A percentile compares a stretch with the other conserved stretches of the same genome.
Conservation (phyloP, 2,888 invertebrate species). For the Heteromyza rotundicornis region DNA sequence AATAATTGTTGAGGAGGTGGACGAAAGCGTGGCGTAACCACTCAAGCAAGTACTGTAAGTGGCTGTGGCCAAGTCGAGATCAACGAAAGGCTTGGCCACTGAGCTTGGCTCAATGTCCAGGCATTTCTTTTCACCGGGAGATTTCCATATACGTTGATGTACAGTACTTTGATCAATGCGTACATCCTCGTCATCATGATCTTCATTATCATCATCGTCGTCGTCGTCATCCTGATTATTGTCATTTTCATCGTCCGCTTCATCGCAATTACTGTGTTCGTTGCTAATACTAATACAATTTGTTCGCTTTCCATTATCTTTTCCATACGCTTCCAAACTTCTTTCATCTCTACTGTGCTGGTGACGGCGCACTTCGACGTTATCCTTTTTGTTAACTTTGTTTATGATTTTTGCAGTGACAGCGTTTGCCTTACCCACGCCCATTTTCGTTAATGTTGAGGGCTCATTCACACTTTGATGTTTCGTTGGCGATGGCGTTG, state of each 20-base stretch:
- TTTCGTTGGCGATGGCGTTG: constrained; percentile 18
- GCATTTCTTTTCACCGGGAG: not conserved
- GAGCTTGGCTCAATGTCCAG: too few species aligned
- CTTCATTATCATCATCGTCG: constrained; percentile 12
- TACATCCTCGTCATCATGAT: constrained; percentile 10
- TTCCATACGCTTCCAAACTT: constrained; percentile 8
- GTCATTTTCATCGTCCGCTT: constrained; percentile 10
- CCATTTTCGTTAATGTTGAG: constrained; percentile 25
- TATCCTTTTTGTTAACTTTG: constrained; percentile 19
- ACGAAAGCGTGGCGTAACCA: too few species aligned
- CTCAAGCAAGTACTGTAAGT: too few species aligned
- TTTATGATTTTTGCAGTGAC: constrained; percentile 26
- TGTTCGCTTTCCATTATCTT: not conserved
- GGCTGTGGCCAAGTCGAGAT: not conserved
- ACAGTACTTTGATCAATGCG: not conserved
- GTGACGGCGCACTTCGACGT: not conserved
- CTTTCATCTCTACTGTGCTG: constrained; percentile 6
- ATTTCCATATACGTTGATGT: too few species aligned
- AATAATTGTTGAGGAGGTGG: too few species aligned
- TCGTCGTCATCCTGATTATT: constrained; percentile 12
- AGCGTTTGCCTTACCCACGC: constrained; percentile 31
- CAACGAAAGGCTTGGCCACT: not conserved
- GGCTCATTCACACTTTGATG: constrained; percentile 34
- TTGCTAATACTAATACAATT: not conserved
- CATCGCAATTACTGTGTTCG: constrained; percentile 15